phyloP scores from a whole-genome alignment of 2,113 vertebrate species.

The Thymallus thymallus region DNA sequence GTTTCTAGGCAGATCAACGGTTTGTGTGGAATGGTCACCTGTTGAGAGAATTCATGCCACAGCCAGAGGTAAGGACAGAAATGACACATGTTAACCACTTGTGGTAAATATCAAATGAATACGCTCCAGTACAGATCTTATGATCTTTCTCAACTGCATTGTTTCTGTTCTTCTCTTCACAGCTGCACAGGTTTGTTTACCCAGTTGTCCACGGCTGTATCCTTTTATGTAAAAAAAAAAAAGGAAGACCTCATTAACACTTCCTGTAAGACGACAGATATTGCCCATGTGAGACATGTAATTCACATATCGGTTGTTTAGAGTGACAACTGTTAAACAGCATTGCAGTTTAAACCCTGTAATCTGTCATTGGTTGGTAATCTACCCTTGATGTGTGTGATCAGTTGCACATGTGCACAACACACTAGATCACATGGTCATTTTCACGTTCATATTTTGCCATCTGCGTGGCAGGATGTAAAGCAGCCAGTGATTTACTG shows the following conservation, averaged over 20 bases:
- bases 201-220: conserved; percentile 97
- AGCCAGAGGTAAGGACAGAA: conserved; percentile 84
- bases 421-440: neutral
- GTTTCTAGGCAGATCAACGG: conserved; percentile 87
- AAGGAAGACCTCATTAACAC: neutral
- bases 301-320: neutral
- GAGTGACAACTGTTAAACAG: neutral
- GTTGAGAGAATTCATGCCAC: conserved; percentile 87
- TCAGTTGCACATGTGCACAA: neutral
- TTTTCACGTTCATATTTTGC: neutral
- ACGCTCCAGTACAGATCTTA: neutral
- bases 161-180: conserved; percentile 30
- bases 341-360: neutral
- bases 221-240: conserved; percentile 76
- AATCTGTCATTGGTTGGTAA: neutral
- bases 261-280: neutral
- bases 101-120: neutral
- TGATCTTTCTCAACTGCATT: neutral
- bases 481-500: neutral
- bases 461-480: neutral
- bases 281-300: neutral
- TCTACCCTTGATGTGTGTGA: neutral
- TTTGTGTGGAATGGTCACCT: conserved; percentile 96
- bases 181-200: conserved; percentile 91
- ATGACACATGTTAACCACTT: neutral